Conservation (phyloP, 1,140 invertebrate genomes). For the Penaeus vannamei region DNA sequence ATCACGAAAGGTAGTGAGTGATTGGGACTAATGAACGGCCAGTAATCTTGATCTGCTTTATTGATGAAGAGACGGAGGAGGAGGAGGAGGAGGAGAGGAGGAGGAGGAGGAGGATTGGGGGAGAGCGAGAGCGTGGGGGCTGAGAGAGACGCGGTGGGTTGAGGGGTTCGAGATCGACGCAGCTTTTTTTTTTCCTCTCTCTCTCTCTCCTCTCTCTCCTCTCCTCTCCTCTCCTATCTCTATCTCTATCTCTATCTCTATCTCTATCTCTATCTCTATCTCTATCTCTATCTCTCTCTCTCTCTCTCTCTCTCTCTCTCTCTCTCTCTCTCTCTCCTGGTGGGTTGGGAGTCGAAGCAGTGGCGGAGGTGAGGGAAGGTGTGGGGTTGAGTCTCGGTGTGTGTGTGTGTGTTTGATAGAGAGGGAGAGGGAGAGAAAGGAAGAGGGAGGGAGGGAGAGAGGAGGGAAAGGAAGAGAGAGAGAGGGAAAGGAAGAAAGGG, state of each 20-base stretch:
- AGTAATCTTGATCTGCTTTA: no score
- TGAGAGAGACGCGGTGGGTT: background rate
- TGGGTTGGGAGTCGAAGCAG: background rate
- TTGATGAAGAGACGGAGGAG: background rate
- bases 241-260: slow-evolving; percentile 36
- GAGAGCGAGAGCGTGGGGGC: background rate
- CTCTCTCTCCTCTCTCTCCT: slow-evolving; percentile 35
- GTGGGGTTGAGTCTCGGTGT: no score
- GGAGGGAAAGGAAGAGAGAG: background rate
- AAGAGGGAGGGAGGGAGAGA: slow-evolving; percentile 2
- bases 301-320: background rate
- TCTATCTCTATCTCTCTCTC: background rate
- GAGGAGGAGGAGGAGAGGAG: slow-evolving; percentile 38
- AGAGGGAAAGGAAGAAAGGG: background rate
- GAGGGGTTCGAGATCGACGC: background rate
- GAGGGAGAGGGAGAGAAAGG: background rate
- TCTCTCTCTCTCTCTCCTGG: no score
- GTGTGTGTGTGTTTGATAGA: background rate
- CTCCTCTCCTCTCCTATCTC: slow-evolving; percentile 22
- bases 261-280: background rate
- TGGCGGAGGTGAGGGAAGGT: background rate
- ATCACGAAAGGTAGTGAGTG: no score
- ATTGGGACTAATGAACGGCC: no score
- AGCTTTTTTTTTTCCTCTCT: slow-evolving; percentile 27
- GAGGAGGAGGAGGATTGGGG: background rate